These are phyloP conservation scores for Pomatostomus ruficeps DNA, from an alignment of 2,113 vertebrate species.

Conservation along the genomic window DNA sequence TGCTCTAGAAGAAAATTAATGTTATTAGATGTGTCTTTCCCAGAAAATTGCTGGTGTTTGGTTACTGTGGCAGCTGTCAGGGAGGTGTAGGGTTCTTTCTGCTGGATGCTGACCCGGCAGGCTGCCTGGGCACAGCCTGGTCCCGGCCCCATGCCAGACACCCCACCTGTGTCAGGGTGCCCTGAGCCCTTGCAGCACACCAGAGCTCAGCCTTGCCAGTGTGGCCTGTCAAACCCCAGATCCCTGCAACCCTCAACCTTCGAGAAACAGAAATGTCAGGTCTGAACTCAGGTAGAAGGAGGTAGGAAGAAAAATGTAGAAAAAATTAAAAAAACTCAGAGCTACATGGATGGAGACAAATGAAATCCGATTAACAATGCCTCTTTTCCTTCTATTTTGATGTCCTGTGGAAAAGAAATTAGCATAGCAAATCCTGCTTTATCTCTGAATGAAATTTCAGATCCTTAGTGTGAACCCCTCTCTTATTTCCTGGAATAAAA, in stretches of 20 bases:
- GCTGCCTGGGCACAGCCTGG: constrained; percentile 18
- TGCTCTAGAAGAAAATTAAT: constrained; percentile 72
- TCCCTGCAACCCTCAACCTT: not conserved
- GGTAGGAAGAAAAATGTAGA: not conserved
- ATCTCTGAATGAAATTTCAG: constrained; percentile 47
- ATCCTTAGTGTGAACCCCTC: constrained; percentile 49
- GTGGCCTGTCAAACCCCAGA: not conserved
- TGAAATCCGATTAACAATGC: not conserved
- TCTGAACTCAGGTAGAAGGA: not conserved
- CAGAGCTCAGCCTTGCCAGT: constrained; percentile 3
- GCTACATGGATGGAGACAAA: not conserved
- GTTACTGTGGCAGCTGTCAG: constrained; percentile 75
- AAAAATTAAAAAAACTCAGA: not conserved
- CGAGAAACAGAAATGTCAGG: not conserved
- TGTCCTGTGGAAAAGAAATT: constrained; percentile 51
- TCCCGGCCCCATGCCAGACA: constrained; percentile 68
- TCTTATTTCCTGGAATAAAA: constrained; percentile 41
- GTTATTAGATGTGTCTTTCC: constrained; percentile 51
- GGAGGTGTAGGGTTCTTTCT: constrained; percentile 34
- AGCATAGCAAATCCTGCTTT: constrained; percentile 67
- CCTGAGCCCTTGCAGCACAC: constrained; percentile 60
- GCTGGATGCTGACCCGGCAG: constrained; percentile 48
- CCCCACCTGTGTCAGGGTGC: constrained; percentile 58
- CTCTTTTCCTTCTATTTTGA: constrained; percentile 19
- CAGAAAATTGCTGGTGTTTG: constrained; percentile 65